phyloP scores from a whole-genome alignment of 2,113 vertebrate genomes.

The Colinus virginianus region DNA sequence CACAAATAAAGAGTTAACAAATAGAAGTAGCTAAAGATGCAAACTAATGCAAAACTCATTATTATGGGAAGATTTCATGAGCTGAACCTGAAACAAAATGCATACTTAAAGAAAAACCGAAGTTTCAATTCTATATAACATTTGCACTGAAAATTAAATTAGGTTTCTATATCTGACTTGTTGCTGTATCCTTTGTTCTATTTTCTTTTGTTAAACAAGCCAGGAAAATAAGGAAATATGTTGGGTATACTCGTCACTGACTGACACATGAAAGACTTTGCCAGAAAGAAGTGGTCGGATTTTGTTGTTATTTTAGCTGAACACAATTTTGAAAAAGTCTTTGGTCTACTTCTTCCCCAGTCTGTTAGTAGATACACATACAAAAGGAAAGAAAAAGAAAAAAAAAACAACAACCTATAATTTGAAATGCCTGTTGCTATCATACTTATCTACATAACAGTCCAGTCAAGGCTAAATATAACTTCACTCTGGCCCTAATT shows the following conservation, averaged over 20 bases:
- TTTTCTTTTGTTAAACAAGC: background rate
- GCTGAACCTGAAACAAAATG: background rate
- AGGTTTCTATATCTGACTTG: background rate
- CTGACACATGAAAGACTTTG: background rate
- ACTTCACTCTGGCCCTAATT: background rate
- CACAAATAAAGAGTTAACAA: background rate
- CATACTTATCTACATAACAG: background rate
- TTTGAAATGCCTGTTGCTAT: background rate
- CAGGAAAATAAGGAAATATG: background rate
- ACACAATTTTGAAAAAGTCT: background rate
- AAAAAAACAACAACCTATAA: background rate
- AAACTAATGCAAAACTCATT: background rate
- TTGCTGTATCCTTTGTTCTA: background rate
- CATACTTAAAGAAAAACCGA: background rate
- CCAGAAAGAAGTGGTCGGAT: background rate
- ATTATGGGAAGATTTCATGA: background rate
- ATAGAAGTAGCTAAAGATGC: background rate
- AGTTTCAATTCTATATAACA: background rate
- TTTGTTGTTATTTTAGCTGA: background rate
- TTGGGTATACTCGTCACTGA: background rate
- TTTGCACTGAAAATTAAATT: background rate
- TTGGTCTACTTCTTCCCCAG: conserved; percentile 30
- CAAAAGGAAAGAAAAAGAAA: background rate
- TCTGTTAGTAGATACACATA: background rate
- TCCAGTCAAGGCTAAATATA: background rate